Conservation (phyloP, 37 sponge, comb jelly and placozoan species). For the Ephydatia muelleri region DNA sequence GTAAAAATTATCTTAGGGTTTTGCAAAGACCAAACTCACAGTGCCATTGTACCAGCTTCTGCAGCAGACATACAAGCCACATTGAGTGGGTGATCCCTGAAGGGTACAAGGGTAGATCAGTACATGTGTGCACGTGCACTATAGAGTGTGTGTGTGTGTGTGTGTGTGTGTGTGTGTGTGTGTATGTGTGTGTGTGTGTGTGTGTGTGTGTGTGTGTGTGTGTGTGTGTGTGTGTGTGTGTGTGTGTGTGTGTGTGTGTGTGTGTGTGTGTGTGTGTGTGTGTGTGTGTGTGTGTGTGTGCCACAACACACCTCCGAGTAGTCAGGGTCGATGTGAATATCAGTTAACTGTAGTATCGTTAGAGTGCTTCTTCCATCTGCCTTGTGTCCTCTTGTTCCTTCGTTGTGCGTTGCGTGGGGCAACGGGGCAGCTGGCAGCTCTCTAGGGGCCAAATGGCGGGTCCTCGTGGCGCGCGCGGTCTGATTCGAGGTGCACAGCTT, state of each 20-base stretch:
- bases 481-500: slow-evolving; percentile 27
- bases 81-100: slow-evolving; percentile 61
- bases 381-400: neutral
- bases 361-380: neutral
- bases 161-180: neutral
- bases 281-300: neutral
- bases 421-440: neutral
- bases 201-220: no score
- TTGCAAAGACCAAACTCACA: no score
- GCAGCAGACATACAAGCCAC: slow-evolving; percentile 66
- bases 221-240: no score
- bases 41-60: slow-evolving; percentile 56
- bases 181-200: no score
- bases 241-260: no score
- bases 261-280: no score
- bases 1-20: no score
- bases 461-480: neutral
- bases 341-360: slow-evolving; percentile 68
- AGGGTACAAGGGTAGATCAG: neutral
- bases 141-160: neutral
- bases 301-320: slow-evolving; percentile 36
- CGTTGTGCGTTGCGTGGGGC: neutral
- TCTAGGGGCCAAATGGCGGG: neutral
- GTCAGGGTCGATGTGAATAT: slow-evolving; percentile 69
- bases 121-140: neutral